These are phyloP conservation scores for Elaphurus davidianus DNA, from an alignment of 2,113 vertebrate species.

Conservation along the genomic window DNA sequence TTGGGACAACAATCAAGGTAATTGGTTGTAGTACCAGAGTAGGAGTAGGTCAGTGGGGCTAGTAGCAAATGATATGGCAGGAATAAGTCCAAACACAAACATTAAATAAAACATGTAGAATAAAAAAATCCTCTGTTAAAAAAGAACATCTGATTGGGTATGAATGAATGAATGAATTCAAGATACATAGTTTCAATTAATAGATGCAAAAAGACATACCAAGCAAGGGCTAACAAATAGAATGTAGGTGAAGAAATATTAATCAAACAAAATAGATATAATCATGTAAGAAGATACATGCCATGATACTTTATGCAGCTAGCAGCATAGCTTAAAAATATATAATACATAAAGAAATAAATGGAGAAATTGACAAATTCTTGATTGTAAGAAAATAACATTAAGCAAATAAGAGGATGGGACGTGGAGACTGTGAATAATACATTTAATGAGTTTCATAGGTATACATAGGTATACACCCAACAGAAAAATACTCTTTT, in stretches of 20 bases:
- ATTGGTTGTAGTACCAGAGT: neutral
- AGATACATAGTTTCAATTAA: neutral
- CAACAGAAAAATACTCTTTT: neutral
- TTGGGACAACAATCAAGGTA: neutral
- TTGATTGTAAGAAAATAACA: neutral
- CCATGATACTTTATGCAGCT: neutral
- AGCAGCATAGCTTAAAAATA: neutral
- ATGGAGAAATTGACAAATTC: neutral
- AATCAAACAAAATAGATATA: neutral
- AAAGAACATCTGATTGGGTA: neutral
- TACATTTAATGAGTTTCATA: neutral
- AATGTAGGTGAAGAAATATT: neutral
- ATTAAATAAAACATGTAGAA: neutral
- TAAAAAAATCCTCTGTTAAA: constrained; percentile 2
- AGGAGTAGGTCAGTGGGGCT: neutral
- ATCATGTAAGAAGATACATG: neutral
- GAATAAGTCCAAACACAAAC: constrained; percentile 6
- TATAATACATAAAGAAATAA: neutral
- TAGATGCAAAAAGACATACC: neutral
- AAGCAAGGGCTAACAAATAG: neutral
- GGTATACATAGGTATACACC: neutral
- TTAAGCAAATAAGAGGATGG: neutral
- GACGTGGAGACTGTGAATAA: neutral
- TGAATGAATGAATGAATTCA: neutral
- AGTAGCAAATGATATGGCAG: neutral